Conservation (phyloP, 2,797 vertebrate species). For the Eulemur rubriventer region DNA sequence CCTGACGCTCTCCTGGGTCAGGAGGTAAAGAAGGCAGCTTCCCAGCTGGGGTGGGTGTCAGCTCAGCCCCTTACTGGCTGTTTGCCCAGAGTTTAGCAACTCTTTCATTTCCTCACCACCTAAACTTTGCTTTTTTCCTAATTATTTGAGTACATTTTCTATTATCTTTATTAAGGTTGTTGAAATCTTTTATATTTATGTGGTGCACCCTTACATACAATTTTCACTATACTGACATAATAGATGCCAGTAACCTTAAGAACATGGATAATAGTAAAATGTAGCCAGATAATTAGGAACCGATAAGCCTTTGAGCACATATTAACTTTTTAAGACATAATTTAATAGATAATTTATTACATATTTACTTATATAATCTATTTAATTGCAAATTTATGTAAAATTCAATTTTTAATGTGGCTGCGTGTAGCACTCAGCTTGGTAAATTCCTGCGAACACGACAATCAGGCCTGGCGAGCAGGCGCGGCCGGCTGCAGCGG, state of each 20-base stretch:
- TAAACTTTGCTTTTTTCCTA: background rate
- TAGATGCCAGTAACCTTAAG: background rate
- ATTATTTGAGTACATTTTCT: background rate
- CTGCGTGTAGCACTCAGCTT: background rate
- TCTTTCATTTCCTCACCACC: background rate
- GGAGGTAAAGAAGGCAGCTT: background rate
- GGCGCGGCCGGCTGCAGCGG: rapidly evolving
- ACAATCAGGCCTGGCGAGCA: background rate
- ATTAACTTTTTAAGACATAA: background rate
- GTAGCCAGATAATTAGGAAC: background rate
- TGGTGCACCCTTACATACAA: background rate
- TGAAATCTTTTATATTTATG: background rate
- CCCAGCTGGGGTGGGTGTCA: background rate
- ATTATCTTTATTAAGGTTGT: background rate
- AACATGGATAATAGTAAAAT: background rate
- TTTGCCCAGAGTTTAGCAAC: background rate
- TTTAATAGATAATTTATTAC: background rate
- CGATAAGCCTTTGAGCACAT: background rate
- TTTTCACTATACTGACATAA: background rate
- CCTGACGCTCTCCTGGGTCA: background rate
- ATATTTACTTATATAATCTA: background rate
- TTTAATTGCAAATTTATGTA: background rate
- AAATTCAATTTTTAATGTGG: background rate
- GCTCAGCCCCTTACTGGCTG: background rate
- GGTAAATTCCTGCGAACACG: background rate